Evolutionary conservation across 2,797 vertebrate species (phyloP), one percentile per base, ranked within the genome.

Genomic region (Spea hammondii): DNA sequence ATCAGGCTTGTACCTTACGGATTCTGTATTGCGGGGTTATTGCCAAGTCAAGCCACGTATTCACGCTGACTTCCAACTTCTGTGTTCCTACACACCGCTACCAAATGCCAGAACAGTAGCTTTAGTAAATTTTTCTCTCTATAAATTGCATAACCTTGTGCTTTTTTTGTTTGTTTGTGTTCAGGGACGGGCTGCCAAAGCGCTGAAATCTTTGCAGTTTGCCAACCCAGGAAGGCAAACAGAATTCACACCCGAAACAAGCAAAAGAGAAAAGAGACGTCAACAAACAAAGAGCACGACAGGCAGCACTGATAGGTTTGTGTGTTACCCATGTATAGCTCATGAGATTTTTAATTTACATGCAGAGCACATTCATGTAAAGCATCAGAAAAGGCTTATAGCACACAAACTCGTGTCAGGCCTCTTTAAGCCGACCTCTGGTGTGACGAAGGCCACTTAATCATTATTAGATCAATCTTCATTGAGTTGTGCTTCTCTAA

Each of bases 131-230:
- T 70, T 14, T 10, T 71, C 70, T 8, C 80, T 13, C 51, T 68
- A 6, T 12, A 74, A 83, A 76, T 9, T 81, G 53, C 4, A 13
- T 66, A 48, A 60, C 47, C 65, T 17, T 32, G 53, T 65, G 6
- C 71, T 64, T 64, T 8, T 50, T 59, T 77, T 84, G 85, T 88
- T 82, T 86, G 6, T 80, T 54, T 86, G 84, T 82, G 73, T 86
- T 80, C 85, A 99, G 98, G 95, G 92, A 2, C 95, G 93, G 85
- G 91, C 91, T 74, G 89, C 92, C 71, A 95, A 94, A 83, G 91
- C 93, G 78, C 89, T 94, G 83, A 91, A 91, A 86, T 93, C 92
- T 6, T 85, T 94, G 5, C 93, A 93, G 74, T 94, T 94, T 88
- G 82, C 92, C 85, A 94, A 94, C 84, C 93, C 92, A 54, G 93